These are phyloP conservation scores for Nymphalis polychloros DNA, from an alignment of 2,888 invertebrate species.

Conservation along the genomic window DNA sequence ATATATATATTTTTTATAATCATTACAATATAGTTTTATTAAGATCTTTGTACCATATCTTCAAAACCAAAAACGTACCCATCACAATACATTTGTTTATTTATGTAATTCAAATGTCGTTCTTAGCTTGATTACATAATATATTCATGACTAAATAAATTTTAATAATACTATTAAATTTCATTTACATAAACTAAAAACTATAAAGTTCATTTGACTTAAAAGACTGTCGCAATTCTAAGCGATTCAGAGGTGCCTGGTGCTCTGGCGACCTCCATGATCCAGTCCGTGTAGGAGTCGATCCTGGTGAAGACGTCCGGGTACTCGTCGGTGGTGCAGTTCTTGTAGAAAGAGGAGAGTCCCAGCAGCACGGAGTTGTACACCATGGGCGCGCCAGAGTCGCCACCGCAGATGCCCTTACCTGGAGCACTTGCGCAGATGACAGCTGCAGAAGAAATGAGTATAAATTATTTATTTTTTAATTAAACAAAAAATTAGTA, in stretches of 20 bases:
- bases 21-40: conserved; percentile 33
- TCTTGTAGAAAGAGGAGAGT: conserved; percentile 47
- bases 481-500: no score
- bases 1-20: conserved; percentile 42
- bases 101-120: not conserved
- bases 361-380: conserved; percentile 50
- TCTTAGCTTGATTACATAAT: not conserved
- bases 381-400: conserved; percentile 62
- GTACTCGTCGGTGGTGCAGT: conserved; percentile 45
- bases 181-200: not conserved
- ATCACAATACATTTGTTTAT: not conserved
- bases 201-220: not conserved
- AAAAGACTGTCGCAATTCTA: not conserved
- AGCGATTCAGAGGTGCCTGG: not conserved
- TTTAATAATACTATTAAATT: not conserved
- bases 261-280: conserved; percentile 50
- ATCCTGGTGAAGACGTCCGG: conserved; percentile 59
- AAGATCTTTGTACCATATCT: conserved; percentile 6
- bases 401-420: conserved; percentile 56
- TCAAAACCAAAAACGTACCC: not conserved
- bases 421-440: conserved; percentile 53
- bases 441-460: conserved; percentile 44
- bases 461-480: not conserved
- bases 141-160: no score
- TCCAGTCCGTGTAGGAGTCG: conserved; percentile 57